Conservation (phyloP, 2,113 vertebrate species). For the Lanius ludovicianus region DNA sequence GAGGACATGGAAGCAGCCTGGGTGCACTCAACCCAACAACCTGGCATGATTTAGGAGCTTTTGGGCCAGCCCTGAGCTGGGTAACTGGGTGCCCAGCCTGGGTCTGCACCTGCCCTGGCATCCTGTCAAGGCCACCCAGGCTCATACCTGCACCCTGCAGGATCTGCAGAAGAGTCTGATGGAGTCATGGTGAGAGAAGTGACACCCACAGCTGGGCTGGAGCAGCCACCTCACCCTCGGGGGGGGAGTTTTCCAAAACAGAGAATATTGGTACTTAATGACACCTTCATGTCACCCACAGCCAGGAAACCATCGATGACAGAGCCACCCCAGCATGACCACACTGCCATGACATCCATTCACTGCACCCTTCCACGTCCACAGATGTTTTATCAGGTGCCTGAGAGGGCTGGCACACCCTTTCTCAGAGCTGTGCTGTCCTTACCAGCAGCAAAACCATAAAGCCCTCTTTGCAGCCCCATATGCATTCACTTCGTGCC, state of each 20-base stretch:
- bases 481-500: neutral
- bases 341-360: neutral
- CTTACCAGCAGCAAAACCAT: neutral
- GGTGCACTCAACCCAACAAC: neutral
- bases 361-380: accelerated
- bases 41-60: neutral
- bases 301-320: neutral
- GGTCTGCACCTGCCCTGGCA: neutral
- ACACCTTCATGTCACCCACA: neutral
- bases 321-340: neutral
- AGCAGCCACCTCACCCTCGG: neutral
- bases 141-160: neutral
- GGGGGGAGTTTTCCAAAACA: neutral
- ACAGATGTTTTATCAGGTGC: neutral
- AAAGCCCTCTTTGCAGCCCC: neutral
- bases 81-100: neutral
- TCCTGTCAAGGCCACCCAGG: neutral
- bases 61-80: neutral
- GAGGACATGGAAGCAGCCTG: neutral
- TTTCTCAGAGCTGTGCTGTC: neutral
- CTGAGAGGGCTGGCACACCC: neutral
- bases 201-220: neutral
- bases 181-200: neutral
- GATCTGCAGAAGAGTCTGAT: neutral
- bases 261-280: neutral